Base-by-base conservation (phyloP, 2,797 vertebrate species). In the Chelon auratus region DNA sequence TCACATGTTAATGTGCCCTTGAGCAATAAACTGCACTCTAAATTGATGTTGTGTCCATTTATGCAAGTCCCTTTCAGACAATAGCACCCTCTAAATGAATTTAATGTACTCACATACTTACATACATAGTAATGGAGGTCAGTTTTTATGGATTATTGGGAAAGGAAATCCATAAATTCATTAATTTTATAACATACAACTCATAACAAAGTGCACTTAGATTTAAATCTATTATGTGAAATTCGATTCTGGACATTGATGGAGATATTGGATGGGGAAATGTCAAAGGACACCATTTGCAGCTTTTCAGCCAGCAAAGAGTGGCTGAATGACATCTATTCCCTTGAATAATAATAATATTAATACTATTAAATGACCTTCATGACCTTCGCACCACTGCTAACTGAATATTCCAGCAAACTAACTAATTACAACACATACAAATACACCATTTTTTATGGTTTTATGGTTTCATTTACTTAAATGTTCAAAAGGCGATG, bases 331-430 rank as follows among this genome's bases (percentile, higher is more conserved):
- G 10, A 73, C 20, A 40, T 1, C 36, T 22, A 33, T 67, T 48
- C 54, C 72, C 69, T 75, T 65, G 72, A 75, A 84, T 82, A 66
- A 70, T 51, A 68, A 33, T 33, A 33, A 26, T 2, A 3, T 26
- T 26, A 26, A 33, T 8, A 33, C 82, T 37, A n/a, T 18, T 9
- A 67, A 60, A 60, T 57, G 53, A 70, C 62, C 60, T 62, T 68
- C 57, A 66, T 69, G 74, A 70, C 20, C 61, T 62, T 59, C 47
- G 6, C 30, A 33, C 30, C 30, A 33, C 30, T 33, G 4, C 17
- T 40, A 26, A 52, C 58, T 68, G 53, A 75, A 68, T 70, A 57
- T 68, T 62, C 40, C 0, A 3, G 24, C 2, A 26, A 62, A 56
- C 24, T 0, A 54, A 17, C 43, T n/a, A 30, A 50, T 62, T 53